Base-by-base conservation (phyloP, 2,113 vertebrate genomes). In the Ammodramus savannarum region DNA sequence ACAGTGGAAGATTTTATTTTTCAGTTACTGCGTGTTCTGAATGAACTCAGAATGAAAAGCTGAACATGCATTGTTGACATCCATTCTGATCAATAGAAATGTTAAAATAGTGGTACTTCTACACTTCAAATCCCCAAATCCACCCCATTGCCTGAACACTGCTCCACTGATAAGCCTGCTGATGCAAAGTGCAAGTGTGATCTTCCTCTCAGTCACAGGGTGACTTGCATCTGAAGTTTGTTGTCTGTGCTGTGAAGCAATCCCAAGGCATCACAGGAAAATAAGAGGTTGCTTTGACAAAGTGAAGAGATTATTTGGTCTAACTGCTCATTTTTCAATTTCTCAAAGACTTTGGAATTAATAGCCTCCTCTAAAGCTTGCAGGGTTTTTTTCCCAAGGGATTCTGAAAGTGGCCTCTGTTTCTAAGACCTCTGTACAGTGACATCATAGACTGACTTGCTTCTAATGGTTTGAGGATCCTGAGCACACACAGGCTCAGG, bases 1-100 rank as follows among this genome's bases (percentile, higher is more conserved):
- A 54, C 27, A 87, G 52, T n/a, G 20, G 22, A 82, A 71, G 49
- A 71, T 89, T 85, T 85, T 92, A 9, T 73, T 77, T 90, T 93
- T 63, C 31, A 29, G 29, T 73, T 78, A 43, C 32, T 76, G 61
- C 19, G 12, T 78, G 27, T 66, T 95, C 41, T 87, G 71, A 85
- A 63, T 2, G 2, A 92, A 31, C 36, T 89, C 44, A 78, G 68
- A 81, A 75, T 31, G 39, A 74, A 71, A 68, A 92, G 31, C 7
- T 68, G 77, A 81, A 85, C 38, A 66, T 7, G 3, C 66, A 52
- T 34, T 87, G n/a, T 77, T 79, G 67, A 13, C 38, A 55, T 79
- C 71, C 66, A 49, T 26, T 85, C 67, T 79, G 18, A 83, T 34
- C 59, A 79, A 46, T 0, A 82, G 38, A 59, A 89, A 58, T 55